Conservation (phyloP, 1,140 invertebrate genomes). For the Trichomalopsis sarcophagae region DNA sequence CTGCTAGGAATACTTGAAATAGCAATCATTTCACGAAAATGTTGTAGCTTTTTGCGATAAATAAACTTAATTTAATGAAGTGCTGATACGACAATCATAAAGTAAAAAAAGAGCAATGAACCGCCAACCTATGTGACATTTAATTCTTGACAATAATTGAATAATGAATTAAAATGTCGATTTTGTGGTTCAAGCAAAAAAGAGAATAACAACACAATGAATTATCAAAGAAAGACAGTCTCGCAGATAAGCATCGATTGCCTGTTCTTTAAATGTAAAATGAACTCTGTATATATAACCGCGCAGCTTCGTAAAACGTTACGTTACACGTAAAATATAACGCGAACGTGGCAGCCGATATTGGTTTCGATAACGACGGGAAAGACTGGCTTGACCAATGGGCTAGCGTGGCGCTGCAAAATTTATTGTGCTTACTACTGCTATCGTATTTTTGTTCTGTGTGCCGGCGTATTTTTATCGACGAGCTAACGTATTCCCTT, state of each 20-base stretch:
- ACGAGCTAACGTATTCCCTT: not conserved
- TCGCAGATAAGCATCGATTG: not conserved
- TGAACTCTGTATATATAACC: no score
- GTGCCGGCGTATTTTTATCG: not conserved
- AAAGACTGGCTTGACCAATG: not conserved
- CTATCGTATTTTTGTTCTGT: not conserved
- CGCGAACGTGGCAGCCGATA: not conserved
- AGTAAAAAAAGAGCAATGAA: no score
- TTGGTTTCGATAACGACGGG: conserved; percentile 5
- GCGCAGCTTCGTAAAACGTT: no score
- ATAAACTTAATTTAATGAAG: no score
- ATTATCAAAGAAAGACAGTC: not conserved
- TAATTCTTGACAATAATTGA: not conserved
- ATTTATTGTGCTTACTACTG: not conserved
- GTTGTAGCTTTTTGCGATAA: no score
- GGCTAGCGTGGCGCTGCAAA: not conserved
- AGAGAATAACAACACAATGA: not conserved
- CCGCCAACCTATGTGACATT: not conserved
- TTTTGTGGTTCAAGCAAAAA: no score
- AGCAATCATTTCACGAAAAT: not conserved
- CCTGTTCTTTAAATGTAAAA: not conserved
- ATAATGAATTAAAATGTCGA: not conserved
- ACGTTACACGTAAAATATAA: not conserved
- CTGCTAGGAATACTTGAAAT: not conserved
- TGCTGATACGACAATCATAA: no score